Percentiles rank a stretch among this genome's conserved stretches.
Conservation (phyloP, 2,797 vertebrate genomes). For the Darevskia nairensis region DNA sequence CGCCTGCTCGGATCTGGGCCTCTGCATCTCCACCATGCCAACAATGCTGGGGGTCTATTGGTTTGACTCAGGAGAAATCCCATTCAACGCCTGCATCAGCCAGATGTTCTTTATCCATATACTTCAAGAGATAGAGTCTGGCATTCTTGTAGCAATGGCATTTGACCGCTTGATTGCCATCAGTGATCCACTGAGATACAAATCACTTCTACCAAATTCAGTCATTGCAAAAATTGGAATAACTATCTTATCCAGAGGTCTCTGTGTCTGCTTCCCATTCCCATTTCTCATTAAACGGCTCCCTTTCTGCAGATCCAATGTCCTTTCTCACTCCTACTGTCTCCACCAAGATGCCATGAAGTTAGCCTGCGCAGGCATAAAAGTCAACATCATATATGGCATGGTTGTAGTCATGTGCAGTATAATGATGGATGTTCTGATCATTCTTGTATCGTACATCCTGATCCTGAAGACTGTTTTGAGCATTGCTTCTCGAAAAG, state of each 20-base stretch:
- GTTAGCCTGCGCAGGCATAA: slow-evolving; percentile 73
- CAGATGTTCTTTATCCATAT: slow-evolving; percentile 72
- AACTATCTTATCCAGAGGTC: slow-evolving; percentile 48
- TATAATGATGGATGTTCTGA: neutral
- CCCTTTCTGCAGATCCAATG: too few relatives aligned
- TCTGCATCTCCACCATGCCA: slow-evolving; percentile 66
- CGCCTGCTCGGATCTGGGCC: slow-evolving; percentile 65
- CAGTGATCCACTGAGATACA: slow-evolving; percentile 54
- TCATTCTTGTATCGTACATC: slow-evolving; percentile 44
- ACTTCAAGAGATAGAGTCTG: slow-evolving; percentile 55
- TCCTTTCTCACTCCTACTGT: slow-evolving; percentile 74
- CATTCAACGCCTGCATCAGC: slow-evolving; percentile 50
- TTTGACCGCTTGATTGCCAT: slow-evolving; percentile 67
- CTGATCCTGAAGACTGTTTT: slow-evolving; percentile 56
- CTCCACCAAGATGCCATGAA: slow-evolving; percentile 73
- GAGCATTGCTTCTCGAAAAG: slow-evolving; percentile 30
- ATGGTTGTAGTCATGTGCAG: too few relatives aligned
- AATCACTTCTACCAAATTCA: slow-evolving; percentile 49
- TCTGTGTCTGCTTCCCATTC: slow-evolving; percentile 38
- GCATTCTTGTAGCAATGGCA: slow-evolving; percentile 72
- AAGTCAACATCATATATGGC: neutral
- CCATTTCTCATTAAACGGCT: slow-evolving; percentile 56
- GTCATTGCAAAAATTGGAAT: slow-evolving; percentile 49
- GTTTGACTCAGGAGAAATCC: neutral
- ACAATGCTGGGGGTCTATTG: neutral